These are phyloP conservation scores for Apistogramma diplotaenia DNA, from an alignment of 2,113 vertebrate genomes.

Conservation along the genomic window DNA sequence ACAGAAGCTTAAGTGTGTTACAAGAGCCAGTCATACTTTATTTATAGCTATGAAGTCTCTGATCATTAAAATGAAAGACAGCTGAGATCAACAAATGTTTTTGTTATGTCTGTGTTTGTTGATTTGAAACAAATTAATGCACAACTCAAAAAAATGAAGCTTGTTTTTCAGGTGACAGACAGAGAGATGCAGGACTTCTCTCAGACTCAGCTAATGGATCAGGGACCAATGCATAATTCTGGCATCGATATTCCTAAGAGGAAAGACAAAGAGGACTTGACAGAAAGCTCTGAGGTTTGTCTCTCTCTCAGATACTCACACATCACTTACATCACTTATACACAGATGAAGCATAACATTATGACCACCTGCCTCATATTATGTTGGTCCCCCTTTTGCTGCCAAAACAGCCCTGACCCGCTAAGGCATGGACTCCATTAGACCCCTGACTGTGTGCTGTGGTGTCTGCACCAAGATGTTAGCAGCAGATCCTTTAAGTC, in stretches of 20 bases:
- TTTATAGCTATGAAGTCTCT: not conserved
- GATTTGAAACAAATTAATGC: not conserved
- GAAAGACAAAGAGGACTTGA: conserved; percentile 79
- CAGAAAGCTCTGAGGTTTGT: conserved; percentile 81
- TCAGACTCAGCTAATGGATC: conserved; percentile 72
- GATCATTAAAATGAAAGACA: not conserved
- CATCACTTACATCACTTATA: too few species aligned
- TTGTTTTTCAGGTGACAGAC: conserved; percentile 74
- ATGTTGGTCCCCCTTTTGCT: too few species aligned
- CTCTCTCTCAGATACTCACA: not conserved
- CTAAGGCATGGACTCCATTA: too few species aligned
- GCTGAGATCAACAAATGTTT: not conserved
- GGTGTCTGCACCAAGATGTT: too few species aligned
- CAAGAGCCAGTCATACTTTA: not conserved
- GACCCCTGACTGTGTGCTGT: too few species aligned
- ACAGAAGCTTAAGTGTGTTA: not conserved
- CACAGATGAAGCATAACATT: too few species aligned
- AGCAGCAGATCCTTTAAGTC: too few species aligned
- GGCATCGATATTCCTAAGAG: conserved; percentile 75
- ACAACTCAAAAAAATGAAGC: not conserved
- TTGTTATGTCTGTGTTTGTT: not conserved
- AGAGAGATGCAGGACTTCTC: conserved; percentile 82
- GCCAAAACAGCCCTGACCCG: too few species aligned
- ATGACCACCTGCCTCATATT: too few species aligned
- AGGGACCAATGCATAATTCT: conserved; percentile 70